Base-by-base conservation (phyloP, 2,888 invertebrate genomes). In the Toxonevra muliebris region DNA sequence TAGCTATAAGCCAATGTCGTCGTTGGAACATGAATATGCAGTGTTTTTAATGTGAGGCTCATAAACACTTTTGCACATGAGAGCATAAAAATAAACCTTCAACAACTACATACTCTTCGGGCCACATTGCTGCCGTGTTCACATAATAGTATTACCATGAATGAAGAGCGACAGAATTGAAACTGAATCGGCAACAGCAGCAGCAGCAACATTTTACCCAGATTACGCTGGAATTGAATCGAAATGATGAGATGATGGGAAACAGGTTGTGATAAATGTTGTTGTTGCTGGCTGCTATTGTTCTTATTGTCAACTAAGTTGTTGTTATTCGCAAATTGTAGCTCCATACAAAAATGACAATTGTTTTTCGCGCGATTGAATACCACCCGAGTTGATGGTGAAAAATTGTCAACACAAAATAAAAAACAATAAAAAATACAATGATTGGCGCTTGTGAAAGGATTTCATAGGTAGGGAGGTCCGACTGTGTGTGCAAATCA, bases 11-110 rank as follows among this genome's bases (percentile, higher is more conserved):
- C n/a, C 42, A 52, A 76, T 75, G 75, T 75, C 76, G 79, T 76
- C 77, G 75, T 75, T 74, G 75, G 75, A 78, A 81, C 80, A 81
- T 81, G 81, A 81, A 81, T 81, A 81, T 81, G 79, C 81, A 79
- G 81, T 78, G 78, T 80, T 76, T 79, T 80, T 80, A 81, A 81
- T 80, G 79, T 70, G 79, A 77, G 71, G 77, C 78, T 79, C 80
- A 78, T 80, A 80, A 80, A 80, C 80, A 80, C 80, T 80, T 80
- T 79, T 73, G 58, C 68, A 61, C 50, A 48, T 15, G 48, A 11
- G 5, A 15, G 13, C 48, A 48, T 13, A 48, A 2, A 30, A 30
- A 30, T 30, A 48, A 48, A 48, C 48, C 9, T n/a, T 15, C 48
- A 48, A 48, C 48, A 48, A 48, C 48, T 5, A 48, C 48, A 48